Conservation (phyloP, 2,888 invertebrate species). For the Drosophila ezoana region DNA sequence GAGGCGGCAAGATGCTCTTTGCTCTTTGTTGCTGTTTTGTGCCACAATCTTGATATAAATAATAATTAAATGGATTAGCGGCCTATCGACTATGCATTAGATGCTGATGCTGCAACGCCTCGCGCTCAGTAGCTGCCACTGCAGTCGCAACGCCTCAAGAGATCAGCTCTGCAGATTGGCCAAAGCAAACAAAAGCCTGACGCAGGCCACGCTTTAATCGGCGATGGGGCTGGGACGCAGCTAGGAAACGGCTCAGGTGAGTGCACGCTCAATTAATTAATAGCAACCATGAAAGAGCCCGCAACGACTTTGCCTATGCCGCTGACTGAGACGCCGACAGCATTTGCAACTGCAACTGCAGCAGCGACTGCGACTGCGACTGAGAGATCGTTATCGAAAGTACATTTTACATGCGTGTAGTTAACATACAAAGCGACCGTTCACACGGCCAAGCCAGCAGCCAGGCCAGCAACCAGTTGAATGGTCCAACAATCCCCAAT, state of each 20-base stretch:
- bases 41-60: constrained; percentile 74
- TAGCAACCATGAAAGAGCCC: constrained; percentile 76
- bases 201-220: constrained; percentile 44
- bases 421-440: constrained; percentile 77
- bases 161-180: constrained; percentile 52
- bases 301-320: constrained; percentile 62
- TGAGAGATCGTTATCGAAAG: constrained; percentile 73
- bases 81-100: constrained; percentile 69
- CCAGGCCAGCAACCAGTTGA: constrained; percentile 51
- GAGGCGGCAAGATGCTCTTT: constrained; percentile 40
- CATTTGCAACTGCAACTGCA: constrained; percentile 3
- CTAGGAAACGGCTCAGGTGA: constrained; percentile 43
- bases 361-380: constrained; percentile 25
- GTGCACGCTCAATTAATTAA: constrained; percentile 79
- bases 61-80: constrained; percentile 79
- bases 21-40: constrained; percentile 48
- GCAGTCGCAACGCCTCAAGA: constrained; percentile 59
- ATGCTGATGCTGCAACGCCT: constrained; percentile 58
- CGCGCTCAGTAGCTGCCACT: constrained; percentile 48
- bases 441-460: constrained; percentile 66
- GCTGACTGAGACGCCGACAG: constrained; percentile 28
- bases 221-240: constrained; percentile 17
- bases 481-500: constrained; percentile 58
- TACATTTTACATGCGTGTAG: constrained; percentile 80
- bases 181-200: constrained; percentile 70